Base-by-base conservation (phyloP, 2,113 vertebrate species). In the Larimichthys polyactis region DNA sequence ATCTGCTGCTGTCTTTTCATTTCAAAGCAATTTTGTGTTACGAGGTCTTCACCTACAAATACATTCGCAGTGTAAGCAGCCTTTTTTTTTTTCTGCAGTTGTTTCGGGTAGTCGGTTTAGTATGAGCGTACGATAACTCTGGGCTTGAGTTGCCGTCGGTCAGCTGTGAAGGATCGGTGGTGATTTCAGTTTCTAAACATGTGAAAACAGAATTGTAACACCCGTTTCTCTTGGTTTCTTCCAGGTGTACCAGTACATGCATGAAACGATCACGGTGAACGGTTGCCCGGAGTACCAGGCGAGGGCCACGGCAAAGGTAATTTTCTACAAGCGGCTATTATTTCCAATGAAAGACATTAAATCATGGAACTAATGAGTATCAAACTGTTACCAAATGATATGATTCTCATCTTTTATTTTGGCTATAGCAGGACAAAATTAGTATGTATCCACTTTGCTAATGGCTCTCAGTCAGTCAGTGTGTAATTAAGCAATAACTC, bases 241-340 rank as follows among this genome's bases (percentile, higher is more conserved):
- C 86, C 94, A 99, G 98, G 98, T 99, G 60, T 99, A 99, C 94
- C 98, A 99, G 91, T 99, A 99, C 87, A 99, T 99, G 98, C 98
- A 99, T 86, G 98, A 99, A 97, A 99, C 98, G 65, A 99, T 99
- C 89, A 97, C 96, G 72, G 96, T 99, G 90, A 99, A 97, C 90
- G 98, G 98, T 92, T 99, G 98, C 84, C 97, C 97, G 0, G 98
- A 99, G 88, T 99, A 99, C 95, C 97, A 98, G 93, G 98, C 98
- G 32, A 97, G 97, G 86, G 98, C 98, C 83, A 99, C 98, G 15
- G 98, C 98, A 71, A 99, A 99, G 98, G 98, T 99, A 95, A 54
- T 52, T 17, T 62, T 62, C 7, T 24, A n/a, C n/a, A n/a, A n/a
- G n/a, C n/a, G n/a, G n/a, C n/a, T n/a, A 44, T 44, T 51, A 43